Evolutionary conservation across 2,888 invertebrate genomes (phyloP).

Genomic region (Homarus gammarus): DNA sequence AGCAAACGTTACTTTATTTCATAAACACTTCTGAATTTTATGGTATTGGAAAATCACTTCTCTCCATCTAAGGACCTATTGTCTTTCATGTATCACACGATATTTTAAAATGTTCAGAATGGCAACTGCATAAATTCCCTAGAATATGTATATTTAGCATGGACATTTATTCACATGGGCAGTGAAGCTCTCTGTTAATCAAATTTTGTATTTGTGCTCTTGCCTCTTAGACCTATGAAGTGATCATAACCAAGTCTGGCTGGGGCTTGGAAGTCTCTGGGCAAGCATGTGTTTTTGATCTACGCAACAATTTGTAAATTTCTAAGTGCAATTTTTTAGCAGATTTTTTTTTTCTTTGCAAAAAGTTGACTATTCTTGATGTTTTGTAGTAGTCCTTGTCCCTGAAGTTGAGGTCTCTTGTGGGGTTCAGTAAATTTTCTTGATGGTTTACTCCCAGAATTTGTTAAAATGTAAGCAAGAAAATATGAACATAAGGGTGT

Average conservation of each 20-base stretch:
- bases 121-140: constrained; percentile 41
- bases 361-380: constrained; percentile 56
- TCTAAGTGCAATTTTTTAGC: constrained; percentile 68
- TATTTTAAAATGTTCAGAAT: constrained; percentile 48
- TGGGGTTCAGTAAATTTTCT: constrained; percentile 22
- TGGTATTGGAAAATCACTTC: constrained; percentile 66
- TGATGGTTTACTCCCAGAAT: constrained; percentile 2
- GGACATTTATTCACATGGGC: constrained; percentile 43
- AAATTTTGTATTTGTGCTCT: constrained; percentile 63
- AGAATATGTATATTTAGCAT: constrained; percentile 57
- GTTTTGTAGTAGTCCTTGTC: constrained; percentile 45
- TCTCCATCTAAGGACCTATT: constrained; percentile 68
- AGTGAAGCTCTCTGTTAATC: constrained; percentile 64
- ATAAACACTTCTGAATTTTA: constrained; percentile 45
- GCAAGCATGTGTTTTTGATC: constrained; percentile 52
- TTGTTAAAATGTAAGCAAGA: background rate
- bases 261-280: background rate
- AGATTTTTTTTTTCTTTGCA: constrained; percentile 28
- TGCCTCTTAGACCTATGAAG: constrained; percentile 39
- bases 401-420: constrained; percentile 8
- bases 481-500: background rate
- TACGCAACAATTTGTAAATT: constrained; percentile 72
- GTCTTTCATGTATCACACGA: constrained; percentile 64
- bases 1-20: constrained; percentile 46
- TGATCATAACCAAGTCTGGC: constrained; percentile 15